Conservation (phyloP, 92 coral and sea anemone genomes). For the Micromussa lordhowensis region DNA sequence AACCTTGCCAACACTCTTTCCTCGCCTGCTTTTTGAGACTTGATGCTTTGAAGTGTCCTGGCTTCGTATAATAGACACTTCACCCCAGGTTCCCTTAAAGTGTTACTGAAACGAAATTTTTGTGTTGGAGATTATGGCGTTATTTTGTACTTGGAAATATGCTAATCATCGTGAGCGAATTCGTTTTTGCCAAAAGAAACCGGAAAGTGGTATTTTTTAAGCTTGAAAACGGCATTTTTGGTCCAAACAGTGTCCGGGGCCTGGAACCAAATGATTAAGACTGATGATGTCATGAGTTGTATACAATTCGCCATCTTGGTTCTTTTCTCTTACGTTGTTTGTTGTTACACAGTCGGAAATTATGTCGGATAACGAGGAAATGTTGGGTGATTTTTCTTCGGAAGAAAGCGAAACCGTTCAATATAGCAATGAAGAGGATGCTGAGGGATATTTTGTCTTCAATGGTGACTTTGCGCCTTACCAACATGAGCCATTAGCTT, state of each 20-base stretch:
- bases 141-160: too few relatives aligned
- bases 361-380: conserved; percentile 8
- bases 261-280: background rate
- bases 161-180: background rate
- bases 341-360: background rate
- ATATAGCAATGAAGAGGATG: conserved; percentile 21
- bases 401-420: background rate
- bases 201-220: background rate
- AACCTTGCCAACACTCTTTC: conserved; percentile 27
- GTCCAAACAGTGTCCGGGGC: conserved; percentile 1
- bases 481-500: conserved; percentile 30
- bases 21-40: conserved; percentile 31
- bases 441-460: conserved; percentile 23
- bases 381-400: background rate
- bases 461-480: conserved; percentile 41
- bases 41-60: conserved; percentile 21
- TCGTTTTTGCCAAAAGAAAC: background rate
- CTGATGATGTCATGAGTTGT: background rate
- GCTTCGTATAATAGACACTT: conserved; percentile 61
- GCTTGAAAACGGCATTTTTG: background rate
- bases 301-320: background rate
- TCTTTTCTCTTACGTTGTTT: background rate
- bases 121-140: background rate
- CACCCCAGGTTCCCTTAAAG: conserved; percentile 17
- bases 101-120: background rate